Conservation (phyloP, 37 sponge, comb jelly and placozoan species). For the Geodia barretti region DNA sequence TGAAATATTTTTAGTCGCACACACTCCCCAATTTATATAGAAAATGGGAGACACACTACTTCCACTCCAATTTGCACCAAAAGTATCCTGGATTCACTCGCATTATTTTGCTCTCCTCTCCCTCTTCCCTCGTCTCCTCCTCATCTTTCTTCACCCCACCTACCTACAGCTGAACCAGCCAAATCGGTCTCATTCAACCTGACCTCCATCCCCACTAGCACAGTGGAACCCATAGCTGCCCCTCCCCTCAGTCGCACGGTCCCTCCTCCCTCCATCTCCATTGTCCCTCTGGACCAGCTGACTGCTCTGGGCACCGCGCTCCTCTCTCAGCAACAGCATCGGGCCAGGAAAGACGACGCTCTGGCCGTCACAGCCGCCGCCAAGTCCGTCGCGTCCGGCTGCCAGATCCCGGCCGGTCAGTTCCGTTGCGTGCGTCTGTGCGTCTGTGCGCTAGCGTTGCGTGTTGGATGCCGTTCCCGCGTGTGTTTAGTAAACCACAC, state of each 20-base stretch:
- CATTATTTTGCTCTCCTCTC: too few species aligned
- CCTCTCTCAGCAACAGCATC: constrained; percentile 2
- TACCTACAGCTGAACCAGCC: not conserved
- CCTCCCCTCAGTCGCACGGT: not conserved
- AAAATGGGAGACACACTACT: too few species aligned
- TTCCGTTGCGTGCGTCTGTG: too few species aligned
- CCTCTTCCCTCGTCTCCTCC: not conserved
- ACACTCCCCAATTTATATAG: too few species aligned
- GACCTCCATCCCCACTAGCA: not conserved
- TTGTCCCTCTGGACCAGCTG: constrained; percentile 16
- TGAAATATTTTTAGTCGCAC: too few species aligned
- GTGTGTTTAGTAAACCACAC: too few species aligned
- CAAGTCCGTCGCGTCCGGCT: not conserved
- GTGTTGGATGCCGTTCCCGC: too few species aligned
- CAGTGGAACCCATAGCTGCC: constrained; percentile 14
- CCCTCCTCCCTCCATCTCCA: constrained; percentile 20
- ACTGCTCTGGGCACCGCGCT: constrained; percentile 6
- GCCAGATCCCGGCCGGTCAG: too few species aligned
- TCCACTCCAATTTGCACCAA: too few species aligned
- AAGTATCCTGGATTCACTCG: too few species aligned
- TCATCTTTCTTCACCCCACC: not conserved
- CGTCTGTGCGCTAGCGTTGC: too few species aligned
- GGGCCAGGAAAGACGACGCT: not conserved
- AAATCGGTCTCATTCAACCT: constrained; percentile 41
- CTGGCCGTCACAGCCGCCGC: not conserved